Evolutionary conservation across 2,888 invertebrate genomes (phyloP), one percentile per base, ranked within the genome.

Genomic region (Tenthredo distinguenda): DNA sequence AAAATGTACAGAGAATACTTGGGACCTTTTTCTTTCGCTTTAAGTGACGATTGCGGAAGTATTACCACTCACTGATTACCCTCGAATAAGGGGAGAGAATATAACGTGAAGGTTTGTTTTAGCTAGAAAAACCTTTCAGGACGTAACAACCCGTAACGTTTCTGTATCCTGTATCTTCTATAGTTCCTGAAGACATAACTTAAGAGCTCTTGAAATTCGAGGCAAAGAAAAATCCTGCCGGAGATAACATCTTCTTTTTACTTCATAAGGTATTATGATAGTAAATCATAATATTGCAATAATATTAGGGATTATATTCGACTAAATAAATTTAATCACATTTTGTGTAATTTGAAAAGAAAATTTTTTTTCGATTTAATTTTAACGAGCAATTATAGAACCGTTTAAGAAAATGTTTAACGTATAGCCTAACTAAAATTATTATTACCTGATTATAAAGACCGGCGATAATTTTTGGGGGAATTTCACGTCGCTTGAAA

Each of bases 111-210:
- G 76, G 43, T 76, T 76, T 76, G 76, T 76, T 76, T 76, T 47
- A 76, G 76, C 47, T 47, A 10, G 76, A 26, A 76, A 76, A 76
- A 76, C 76, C 76, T 76, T 76, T 76, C 47, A 76, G 76, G 76
- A 47, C 15, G 12, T 76, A 76, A 76, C 76, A 76, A 47, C 76
- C 76, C 76, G 76, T 76, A 76, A 47, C 76, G 76, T 47, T 76
- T 76, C 76, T 76, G 76, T 76, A 76, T 76, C 76, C 76, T 76
- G 76, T 47, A 76, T 47, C 76, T 21, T 47, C 26, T 76, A 76
- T 76, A 76, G 47, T 76, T 76, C 43, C 76, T 47, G 76, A 76
- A 74, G 47, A 76, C 40, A 76, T 76, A 47, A 47, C 47, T 76
- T 10, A 76, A 76, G 43, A 26, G 47, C n/a, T 76, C 76, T 43